Base-by-base conservation (phyloP, 2,797 vertebrate genomes). In the Lithobates sylvaticus region DNA sequence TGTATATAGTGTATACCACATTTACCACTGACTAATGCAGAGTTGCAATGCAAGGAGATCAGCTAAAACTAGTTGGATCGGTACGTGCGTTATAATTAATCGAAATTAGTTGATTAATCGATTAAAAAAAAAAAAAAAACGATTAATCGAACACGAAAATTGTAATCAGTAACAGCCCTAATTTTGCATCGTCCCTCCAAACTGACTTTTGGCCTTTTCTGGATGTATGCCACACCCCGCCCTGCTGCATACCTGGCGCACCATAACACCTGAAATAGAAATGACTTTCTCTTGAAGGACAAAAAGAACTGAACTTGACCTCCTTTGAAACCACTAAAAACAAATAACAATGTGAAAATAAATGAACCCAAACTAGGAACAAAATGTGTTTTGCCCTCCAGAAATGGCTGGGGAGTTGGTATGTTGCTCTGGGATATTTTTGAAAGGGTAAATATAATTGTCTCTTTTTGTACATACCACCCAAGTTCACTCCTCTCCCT, bases 361-460 rank as follows among this genome's bases (percentile, higher is more conserved):
- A 6, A 6, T 18, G 2, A 3, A 21, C 69, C 54, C 5, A 27
- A 47, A 47, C 44, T 47, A 47, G 1, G 10, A 44, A 58, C 10
- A 58, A 58, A 58, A 23, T 16, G 54, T 58, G 4, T 75, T 5
- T 36, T 54, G 12, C 2, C 16, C 42, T 44, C 10, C 42, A 44
- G 42, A 12, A 44, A 44, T 44, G 42, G 8, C 42, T 44, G 9
- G 29, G 34, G 75, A 77, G 29, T 58, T 34, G 58, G 50, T 12
- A 29, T 12, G 2, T 27, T 75, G 12, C 27, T 75, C 23, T 10
- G 1, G 54, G 27, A 29, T 10, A n/a, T 18, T 68, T 68, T 58
- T 21, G 64, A 79, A 79, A 79, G 39, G 39, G 64, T n/a, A 69
- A 27, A 79, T 29, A 47, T 79, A 69, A 69, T 47, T 47, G n/a